Base-by-base conservation (phyloP, 64 coral and sea anemone species). In the Stichodactyla mertensii region DNA sequence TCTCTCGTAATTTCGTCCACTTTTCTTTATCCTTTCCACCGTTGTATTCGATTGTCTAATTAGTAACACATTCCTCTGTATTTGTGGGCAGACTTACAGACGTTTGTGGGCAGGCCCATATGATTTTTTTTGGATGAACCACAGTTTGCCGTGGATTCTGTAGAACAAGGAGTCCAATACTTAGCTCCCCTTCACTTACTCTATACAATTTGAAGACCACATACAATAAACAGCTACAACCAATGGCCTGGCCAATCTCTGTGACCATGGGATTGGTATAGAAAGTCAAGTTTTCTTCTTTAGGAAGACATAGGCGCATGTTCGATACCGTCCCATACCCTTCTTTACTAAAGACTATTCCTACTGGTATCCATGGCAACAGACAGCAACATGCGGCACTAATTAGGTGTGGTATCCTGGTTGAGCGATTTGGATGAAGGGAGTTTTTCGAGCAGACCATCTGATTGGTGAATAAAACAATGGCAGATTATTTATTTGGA, bases 151-250 rank as follows among this genome's bases (percentile, higher is more conserved):
- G 3, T 45, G 3, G 36, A 45, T 45, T 2, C 36, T 4, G 36
- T 45, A 45, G 36, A 3, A 4, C 28, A 45, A 45, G 36, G 3
- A 2, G 36, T 45, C 3, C 36, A 45, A 45, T 0, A 45, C 36
- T 45, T 45, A 45, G 36, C 36, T 4, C 36, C 3, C 5, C 62
- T 0, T 54, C 7, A 53, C 52, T 90, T 86, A 91, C 92, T 64
- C 51, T 70, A 20, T 78, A 94, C 5, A 94, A 84, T 52, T 90
- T 94, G 80, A 89, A 94, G n/a, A 91, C 88, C 55, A 94, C 92
- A 53, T 87, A 58, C 56, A 94, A 61, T 54, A 94, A 24, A 62
- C 92, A 94, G 51, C 78, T 94, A 27, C 88, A 90, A 22, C 88
- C 92, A 88, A 94, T 55, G 20, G 88, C 92, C 55, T 84, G 92